Evolutionary conservation across 2,888 invertebrate genomes (phyloP).

Genomic region (Meloe dianella): DNA sequence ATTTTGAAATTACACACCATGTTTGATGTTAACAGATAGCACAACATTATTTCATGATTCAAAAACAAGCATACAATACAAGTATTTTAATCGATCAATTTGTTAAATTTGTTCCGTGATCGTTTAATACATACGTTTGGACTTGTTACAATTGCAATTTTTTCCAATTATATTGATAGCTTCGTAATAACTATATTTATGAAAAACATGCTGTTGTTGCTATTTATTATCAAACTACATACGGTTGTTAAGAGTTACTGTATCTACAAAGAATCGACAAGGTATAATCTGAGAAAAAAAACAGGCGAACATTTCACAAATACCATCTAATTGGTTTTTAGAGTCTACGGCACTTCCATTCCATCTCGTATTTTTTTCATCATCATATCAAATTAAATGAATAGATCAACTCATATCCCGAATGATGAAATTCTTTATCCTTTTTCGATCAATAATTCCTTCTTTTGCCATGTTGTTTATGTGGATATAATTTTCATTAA

Average conservation of each 20-base stretch:
- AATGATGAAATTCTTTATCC: no score
- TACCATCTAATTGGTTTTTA: no score
- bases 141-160: background rate
- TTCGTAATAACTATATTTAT: background rate
- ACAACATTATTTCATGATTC: background rate
- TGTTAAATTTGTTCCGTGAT: conserved; percentile 10
- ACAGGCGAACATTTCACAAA: background rate
- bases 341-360: background rate
- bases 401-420: conserved; percentile 1
- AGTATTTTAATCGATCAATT: background rate
- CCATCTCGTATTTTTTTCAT: background rate
- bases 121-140: background rate
- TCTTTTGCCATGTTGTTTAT: background rate
- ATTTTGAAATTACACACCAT: background rate
- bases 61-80: background rate
- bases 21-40: background rate
- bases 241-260: background rate
- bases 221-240: background rate
- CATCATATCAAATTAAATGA: background rate
- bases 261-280: no score
- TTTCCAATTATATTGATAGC: background rate
- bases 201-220: background rate
- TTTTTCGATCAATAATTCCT: no score
- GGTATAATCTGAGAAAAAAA: no score
- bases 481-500: background rate